Evolutionary conservation across 2,113 vertebrate species (phyloP).

Genomic region (Microcebus lehilahytsara): DNA sequence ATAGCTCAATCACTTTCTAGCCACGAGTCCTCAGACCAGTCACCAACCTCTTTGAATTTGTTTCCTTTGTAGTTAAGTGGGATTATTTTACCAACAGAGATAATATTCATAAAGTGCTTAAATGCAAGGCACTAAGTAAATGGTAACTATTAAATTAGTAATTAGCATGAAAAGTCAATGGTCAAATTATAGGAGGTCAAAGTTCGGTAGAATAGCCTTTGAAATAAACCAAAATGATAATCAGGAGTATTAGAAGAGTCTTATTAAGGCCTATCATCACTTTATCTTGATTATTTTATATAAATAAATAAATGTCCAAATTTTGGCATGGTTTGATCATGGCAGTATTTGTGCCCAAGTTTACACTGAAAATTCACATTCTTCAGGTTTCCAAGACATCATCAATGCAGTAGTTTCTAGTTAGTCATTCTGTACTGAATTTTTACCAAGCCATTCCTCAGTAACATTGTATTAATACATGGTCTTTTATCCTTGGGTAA

Average conservation of each 20-base stretch:
- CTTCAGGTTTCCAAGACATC: not conserved
- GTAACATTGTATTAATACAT: not conserved
- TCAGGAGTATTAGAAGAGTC: not conserved
- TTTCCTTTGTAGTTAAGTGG: not conserved
- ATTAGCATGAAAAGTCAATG: not conserved
- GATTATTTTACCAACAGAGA: not conserved
- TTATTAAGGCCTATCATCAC: not conserved
- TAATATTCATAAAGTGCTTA: not conserved
- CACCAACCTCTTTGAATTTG: not conserved
- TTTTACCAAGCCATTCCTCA: not conserved
- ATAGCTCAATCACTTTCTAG: not conserved
- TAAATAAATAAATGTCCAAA: not conserved
- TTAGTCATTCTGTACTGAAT: not conserved
- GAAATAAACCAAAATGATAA: conserved; percentile 38
- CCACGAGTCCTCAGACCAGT: not conserved
- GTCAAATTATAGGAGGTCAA: not conserved
- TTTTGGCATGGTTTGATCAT: not conserved
- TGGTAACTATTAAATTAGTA: not conserved
- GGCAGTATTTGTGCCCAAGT: not conserved
- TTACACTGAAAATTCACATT: not conserved
- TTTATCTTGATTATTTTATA: not conserved
- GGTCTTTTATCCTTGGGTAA: not conserved
- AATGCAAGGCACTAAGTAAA: not conserved
- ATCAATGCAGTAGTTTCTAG: not conserved
- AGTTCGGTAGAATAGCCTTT: not conserved